These are phyloP conservation scores for Luidia sarsii DNA, from an alignment of 53 echinoderm and acorn worm genomes.

Conservation along the genomic window DNA sequence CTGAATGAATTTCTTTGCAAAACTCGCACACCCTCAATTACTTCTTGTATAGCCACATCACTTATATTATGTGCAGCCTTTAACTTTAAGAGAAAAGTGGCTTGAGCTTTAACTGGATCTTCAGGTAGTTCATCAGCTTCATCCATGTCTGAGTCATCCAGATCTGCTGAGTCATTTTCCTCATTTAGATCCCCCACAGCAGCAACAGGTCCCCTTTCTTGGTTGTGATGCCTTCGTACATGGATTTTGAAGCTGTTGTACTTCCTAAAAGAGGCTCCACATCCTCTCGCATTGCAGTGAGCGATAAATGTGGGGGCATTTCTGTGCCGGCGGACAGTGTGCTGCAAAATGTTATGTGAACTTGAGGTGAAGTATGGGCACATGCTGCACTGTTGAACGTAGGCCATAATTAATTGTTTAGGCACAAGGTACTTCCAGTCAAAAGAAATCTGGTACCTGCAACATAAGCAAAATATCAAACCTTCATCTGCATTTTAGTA, in stretches of 20 bases:
- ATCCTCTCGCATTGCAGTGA: not conserved
- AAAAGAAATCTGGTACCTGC: too few relatives aligned
- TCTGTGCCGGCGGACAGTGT: not conserved
- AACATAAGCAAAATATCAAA: too few relatives aligned
- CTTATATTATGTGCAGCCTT: too few relatives aligned
- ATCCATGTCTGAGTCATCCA: slow-evolving; percentile 6
- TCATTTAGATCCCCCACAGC: not conserved
- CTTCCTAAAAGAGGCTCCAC: slow-evolving; percentile 1
- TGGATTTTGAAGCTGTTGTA: slow-evolving; percentile 1
- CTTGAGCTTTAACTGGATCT: not conserved
- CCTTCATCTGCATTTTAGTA: too few relatives aligned
- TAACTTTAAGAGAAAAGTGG: slow-evolving; percentile 6
- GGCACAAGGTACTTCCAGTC: too few relatives aligned
- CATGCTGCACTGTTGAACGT: not conserved
- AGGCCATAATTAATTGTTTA: too few relatives aligned
- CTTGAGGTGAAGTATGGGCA: slow-evolving; percentile 8
- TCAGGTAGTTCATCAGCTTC: not conserved
- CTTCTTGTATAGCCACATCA: too few relatives aligned
- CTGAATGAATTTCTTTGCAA: too few relatives aligned
- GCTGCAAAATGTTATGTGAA: not conserved
- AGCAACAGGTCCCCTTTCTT: not conserved
- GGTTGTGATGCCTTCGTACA: not conserved
- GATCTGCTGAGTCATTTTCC: not conserved
- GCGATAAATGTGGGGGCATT: slow-evolving; percentile 9
- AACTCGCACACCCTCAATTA: too few relatives aligned